A percentile compares a stretch with the other conserved stretches of the same genome.
Evolutionary conservation across 2,797 vertebrate genomes (phyloP).

Genomic region (Sparus aurata): DNA sequence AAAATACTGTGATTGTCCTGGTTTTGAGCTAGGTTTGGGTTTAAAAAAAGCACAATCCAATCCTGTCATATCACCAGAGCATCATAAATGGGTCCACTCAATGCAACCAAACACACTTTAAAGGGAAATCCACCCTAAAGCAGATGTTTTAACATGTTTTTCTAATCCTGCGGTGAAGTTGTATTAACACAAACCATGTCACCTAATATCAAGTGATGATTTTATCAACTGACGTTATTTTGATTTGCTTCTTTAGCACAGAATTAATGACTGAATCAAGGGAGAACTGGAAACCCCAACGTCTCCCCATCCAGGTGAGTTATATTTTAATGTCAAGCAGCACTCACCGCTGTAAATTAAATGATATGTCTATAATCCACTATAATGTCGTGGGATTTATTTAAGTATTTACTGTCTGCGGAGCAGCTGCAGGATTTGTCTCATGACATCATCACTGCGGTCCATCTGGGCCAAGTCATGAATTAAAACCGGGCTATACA

Average conservation of each 20-base stretch:
- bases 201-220: neutral
- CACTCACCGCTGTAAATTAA: conserved; percentile 15
- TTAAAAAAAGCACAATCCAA: conserved; percentile 8
- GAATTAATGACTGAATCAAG: neutral
- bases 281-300: neutral
- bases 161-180: neutral
- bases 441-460: conserved; percentile 36
- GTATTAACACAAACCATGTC: neutral
- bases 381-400: conserved; percentile 19
- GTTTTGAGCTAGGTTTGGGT: neutral
- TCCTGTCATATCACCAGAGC: conserved; percentile 34
- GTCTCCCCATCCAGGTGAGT: neutral
- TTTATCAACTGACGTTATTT: neutral
- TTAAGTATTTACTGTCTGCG: conserved; percentile 39
- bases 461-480: conserved; percentile 7
- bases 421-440: conserved; percentile 41
- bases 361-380: conserved; percentile 23
- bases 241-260: neutral
- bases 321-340: neutral
- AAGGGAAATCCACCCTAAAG: neutral
- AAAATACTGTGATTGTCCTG: neutral
- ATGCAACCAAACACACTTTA: conserved; percentile 3
- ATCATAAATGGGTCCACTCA: conserved; percentile 32
- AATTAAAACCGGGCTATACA: conserved; percentile 11
- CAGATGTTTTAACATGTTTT: neutral